phyloP scores from a whole-genome alignment of 2,113 vertebrate genomes.

The Ophthalmolycus amberensis region DNA sequence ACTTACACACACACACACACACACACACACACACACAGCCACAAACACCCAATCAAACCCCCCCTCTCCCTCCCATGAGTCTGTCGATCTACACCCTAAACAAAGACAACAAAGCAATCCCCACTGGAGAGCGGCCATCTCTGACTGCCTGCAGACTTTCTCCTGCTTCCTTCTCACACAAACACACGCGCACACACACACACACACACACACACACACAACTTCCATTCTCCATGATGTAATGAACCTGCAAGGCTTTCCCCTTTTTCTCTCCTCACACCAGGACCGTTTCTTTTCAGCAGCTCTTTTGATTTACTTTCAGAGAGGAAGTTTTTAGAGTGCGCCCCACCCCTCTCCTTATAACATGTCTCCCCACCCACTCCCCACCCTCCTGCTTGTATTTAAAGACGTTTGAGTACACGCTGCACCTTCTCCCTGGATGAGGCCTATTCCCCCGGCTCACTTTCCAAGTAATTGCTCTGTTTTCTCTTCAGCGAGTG shows the following conservation, averaged over 20 bases:
- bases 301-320: conserved; percentile 58
- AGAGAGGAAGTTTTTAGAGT: conserved; percentile 48
- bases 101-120: conserved; percentile 78
- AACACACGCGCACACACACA: neutral
- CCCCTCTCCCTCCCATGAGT: conserved; percentile 51
- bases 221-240: conserved; percentile 63
- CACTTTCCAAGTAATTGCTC: conserved; percentile 77
- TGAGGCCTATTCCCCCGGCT: conserved; percentile 70
- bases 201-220: neutral
- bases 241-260: conserved; percentile 74
- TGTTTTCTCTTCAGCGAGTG: conserved; percentile 71
- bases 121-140: conserved; percentile 67
- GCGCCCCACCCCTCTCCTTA: conserved; percentile 28
- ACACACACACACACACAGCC: neutral
- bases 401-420: conserved; percentile 61
- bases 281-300: conserved; percentile 28
- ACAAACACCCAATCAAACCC: conserved; percentile 22
- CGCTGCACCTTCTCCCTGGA: conserved; percentile 67
- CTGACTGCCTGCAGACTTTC: conserved; percentile 40
- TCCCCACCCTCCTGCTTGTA: conserved; percentile 2
- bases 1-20: neutral
- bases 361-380: conserved; percentile 1
- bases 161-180: conserved; percentile 16
- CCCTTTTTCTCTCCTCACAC: conserved; percentile 28
- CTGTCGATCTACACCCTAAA: conserved; percentile 65